Conservation (phyloP, 2,113 vertebrate genomes). For the Aix galericulata region DNA sequence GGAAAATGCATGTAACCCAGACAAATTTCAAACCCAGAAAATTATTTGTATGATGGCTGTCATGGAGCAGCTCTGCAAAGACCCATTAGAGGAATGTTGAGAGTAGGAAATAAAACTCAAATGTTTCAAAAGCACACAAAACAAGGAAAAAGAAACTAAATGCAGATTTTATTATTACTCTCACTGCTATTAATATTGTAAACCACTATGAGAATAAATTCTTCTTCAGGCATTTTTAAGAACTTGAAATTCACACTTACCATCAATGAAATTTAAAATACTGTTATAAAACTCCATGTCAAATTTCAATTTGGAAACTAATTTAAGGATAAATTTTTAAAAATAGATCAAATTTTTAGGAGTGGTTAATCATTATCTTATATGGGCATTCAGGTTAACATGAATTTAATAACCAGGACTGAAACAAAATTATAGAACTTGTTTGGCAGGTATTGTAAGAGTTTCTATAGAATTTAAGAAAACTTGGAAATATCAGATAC, state of each 20-base stretch:
- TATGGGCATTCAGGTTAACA: neutral
- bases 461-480: neutral
- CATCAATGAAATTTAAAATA: neutral
- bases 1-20: neutral
- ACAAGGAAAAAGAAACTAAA: neutral
- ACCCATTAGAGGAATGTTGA: fast-evolving
- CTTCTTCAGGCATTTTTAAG: neutral
- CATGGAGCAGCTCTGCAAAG: neutral
- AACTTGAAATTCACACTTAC: neutral
- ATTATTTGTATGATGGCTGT: fast-evolving
- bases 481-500: neutral
- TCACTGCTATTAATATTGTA: neutral
- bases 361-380: neutral
- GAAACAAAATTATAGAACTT: neutral
- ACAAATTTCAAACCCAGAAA: neutral
- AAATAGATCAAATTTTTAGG: neutral
- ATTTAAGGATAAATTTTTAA: neutral
- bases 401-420: neutral
- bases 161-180: neutral
- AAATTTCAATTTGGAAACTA: neutral
- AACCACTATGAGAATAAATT: neutral
- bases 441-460: neutral
- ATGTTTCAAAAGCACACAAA: neutral
- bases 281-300: neutral
- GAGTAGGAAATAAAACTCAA: neutral